phyloP scores from a whole-genome alignment of 2,113 vertebrate species.

The Thamnophis sirtalis region DNA sequence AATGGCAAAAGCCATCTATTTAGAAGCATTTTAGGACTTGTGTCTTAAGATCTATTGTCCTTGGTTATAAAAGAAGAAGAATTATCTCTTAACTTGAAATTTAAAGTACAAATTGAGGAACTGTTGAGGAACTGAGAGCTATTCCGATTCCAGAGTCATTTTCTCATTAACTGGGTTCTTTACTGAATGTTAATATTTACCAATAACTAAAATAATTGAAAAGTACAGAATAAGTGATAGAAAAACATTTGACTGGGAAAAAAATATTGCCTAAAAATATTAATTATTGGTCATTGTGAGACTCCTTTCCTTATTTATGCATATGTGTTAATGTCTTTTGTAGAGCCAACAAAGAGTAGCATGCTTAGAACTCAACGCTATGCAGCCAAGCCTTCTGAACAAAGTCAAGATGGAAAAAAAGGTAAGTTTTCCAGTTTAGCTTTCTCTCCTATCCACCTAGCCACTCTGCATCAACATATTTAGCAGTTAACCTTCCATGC shows the following conservation, averaged over 20 bases:
- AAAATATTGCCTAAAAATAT: not conserved
- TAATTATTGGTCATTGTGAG: not conserved
- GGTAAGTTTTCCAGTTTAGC: conserved; percentile 49
- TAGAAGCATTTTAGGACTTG: not conserved
- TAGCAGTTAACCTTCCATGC: not conserved
- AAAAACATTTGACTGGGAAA: not conserved
- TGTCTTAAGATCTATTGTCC: not conserved
- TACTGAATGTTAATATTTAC: not conserved
- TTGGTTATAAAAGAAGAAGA: not conserved
- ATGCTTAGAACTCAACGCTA: conserved; percentile 59
- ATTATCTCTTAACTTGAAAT: not conserved
- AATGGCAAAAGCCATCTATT: no score
- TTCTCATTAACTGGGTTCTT: not conserved
- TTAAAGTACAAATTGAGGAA: not conserved
- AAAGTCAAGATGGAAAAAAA: conserved; percentile 44
- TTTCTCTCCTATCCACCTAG: not conserved
- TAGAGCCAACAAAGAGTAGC: conserved; percentile 72
- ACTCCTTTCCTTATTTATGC: not conserved
- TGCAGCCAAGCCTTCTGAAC: conserved; percentile 28
- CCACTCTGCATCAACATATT: not conserved
- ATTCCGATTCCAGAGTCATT: not conserved
- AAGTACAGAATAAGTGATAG: not conserved
- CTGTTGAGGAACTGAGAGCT: not conserved
- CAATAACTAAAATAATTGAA: not conserved
- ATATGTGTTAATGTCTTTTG: conserved; percentile 21